Evolutionary conservation across 2,797 vertebrate genomes (phyloP).

Genomic region (Sebastes nivosus): DNA sequence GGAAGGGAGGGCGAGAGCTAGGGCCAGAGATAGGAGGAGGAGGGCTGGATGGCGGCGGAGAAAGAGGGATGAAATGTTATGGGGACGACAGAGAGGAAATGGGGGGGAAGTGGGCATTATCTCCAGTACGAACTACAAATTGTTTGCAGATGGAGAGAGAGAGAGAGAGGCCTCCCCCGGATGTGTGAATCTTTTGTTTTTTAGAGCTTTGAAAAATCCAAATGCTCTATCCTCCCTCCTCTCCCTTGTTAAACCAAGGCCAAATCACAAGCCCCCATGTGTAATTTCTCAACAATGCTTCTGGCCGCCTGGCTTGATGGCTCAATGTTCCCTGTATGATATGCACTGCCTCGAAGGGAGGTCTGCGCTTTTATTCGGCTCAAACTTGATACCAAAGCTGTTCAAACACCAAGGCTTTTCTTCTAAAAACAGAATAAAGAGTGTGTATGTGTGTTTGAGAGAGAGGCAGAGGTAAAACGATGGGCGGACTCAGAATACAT

Average conservation of each 20-base stretch:
- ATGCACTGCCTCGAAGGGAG: slow-evolving; percentile 75
- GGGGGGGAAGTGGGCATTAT: slow-evolving; percentile 63
- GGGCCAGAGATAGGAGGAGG: slow-evolving; percentile 33
- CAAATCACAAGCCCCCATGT: slow-evolving; percentile 73
- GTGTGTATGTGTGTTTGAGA: slow-evolving; percentile 3
- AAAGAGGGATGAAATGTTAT: slow-evolving; percentile 46
- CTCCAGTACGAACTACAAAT: slow-evolving; percentile 72
- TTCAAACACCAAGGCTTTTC: slow-evolving; percentile 67
- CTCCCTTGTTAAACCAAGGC: slow-evolving; percentile 77
- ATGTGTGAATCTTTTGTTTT: slow-evolving; percentile 60
- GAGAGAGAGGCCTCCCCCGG: slow-evolving; percentile 41
- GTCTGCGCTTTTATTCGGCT: slow-evolving; percentile 74
- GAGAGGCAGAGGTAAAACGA: slow-evolving; percentile 13
- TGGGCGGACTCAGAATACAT: not conserved
- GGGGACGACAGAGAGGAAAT: slow-evolving; percentile 51
- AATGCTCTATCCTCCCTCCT: slow-evolving; percentile 55
- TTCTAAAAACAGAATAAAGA: slow-evolving; percentile 59
- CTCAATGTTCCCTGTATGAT: slow-evolving; percentile 80
- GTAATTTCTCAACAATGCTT: slow-evolving; percentile 78
- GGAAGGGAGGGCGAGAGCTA: slow-evolving; percentile 47
- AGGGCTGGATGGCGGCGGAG: slow-evolving; percentile 24
- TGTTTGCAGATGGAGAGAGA: slow-evolving; percentile 66
- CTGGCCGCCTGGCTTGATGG: slow-evolving; percentile 78
- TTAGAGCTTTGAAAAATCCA: slow-evolving; percentile 68
- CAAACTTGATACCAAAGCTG: slow-evolving; percentile 78